A percentile compares a stretch with the other conserved stretches of the same genome.
Conservation (phyloP, 2,113 vertebrate species). For the Dicrurus megarhynchus region DNA sequence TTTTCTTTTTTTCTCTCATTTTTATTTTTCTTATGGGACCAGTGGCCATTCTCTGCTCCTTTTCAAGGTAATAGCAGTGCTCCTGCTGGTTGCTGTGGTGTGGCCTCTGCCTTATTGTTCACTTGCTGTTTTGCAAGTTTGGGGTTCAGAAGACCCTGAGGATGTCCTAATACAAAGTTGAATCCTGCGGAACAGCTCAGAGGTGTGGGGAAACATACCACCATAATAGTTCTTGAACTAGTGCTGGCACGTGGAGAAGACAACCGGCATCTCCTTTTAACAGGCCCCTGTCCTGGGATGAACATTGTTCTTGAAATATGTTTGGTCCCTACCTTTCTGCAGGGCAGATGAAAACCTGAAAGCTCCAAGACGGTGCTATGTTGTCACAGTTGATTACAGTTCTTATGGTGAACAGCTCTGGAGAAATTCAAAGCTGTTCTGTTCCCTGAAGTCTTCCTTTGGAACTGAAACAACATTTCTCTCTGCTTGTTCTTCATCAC, state of each 20-base stretch:
- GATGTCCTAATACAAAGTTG: background rate
- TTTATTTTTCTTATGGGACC: background rate
- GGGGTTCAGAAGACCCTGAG: background rate
- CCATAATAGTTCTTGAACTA: background rate
- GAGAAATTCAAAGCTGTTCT: conserved; percentile 16
- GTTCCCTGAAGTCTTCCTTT: background rate
- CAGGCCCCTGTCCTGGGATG: background rate
- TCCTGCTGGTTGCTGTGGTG: background rate
- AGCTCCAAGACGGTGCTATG: background rate
- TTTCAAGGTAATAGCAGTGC: background rate
- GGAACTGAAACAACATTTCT: background rate
- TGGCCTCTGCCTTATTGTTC: background rate
- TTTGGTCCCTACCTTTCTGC: background rate
- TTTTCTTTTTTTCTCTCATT: background rate
- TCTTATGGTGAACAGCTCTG: background rate
- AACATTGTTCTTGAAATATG: background rate
- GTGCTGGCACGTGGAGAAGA: background rate
- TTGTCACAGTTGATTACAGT: background rate
- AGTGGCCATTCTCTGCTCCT: background rate
- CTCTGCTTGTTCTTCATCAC: background rate
- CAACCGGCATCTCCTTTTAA: background rate
- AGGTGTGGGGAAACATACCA: background rate
- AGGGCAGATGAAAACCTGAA: background rate
- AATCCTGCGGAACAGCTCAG: background rate
- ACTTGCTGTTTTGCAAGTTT: background rate